Base-by-base conservation (phyloP, 2,888 invertebrate genomes). In the Baccha elongata region DNA sequence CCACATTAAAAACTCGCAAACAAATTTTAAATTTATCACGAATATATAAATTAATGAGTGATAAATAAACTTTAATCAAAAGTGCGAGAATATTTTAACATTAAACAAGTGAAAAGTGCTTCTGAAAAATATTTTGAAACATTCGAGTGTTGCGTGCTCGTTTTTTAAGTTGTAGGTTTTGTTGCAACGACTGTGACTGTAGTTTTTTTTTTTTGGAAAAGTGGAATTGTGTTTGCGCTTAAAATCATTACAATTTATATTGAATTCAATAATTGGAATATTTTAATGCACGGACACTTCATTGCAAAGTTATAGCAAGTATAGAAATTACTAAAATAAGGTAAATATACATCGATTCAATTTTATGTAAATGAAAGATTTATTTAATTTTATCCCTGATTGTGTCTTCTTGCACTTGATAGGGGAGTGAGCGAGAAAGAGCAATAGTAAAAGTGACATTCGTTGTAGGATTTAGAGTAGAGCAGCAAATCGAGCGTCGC, bases 401-500 rank as follows among this genome's bases (percentile, higher is more conserved):
- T 78, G 37, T 83, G 83, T 55, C 62, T 76, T 65, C 48, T 48
- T 62, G 40, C 50, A 53, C 35, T 23, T 32, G 15, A 44, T 7
- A 60, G 17, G 15, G 15, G 71, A 44, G 64, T 67, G 78, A 83
- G 83, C 46, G 62, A 37, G 72, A 78, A 23, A 40, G 44, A n/a
- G 1, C 7, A 32, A 23, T 78, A 40, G 37, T 64, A 21, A 73
- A 73, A 64, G 50, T 83, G 78, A 83, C 83, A 83, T 73, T 78
- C 67, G 21, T 10, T 50, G 29, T 44, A 8, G 15, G 58, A 13
- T 23, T 8, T 48, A 68, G 72, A 83, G 35, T 55, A 79, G 79
- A 19, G 26, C 40, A 21, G 69, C 46, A 50, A 69, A 73, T 74
- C 76, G 81, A 68, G 85, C 86, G 86, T 85, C 85, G 78, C 84